Percentiles rank a stretch among this genome's conserved stretches.
Evolutionary conservation across 2,888 invertebrate species (phyloP).

Genomic region (Cheilosia soror): DNA sequence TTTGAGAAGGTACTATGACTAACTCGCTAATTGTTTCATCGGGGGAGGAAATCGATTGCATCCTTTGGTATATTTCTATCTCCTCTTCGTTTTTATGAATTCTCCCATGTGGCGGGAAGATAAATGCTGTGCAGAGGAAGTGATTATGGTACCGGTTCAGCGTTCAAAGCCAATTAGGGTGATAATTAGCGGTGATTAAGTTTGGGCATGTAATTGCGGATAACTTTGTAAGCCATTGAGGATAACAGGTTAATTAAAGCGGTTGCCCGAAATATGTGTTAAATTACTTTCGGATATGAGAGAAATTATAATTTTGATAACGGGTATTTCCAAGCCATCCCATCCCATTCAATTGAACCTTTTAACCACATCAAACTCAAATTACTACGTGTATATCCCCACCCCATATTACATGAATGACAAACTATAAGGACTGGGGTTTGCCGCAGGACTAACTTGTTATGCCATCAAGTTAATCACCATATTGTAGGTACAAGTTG

Average conservation of each 20-base stretch:
- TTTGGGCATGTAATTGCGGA: slow-evolving; percentile 33
- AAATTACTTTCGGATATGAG: background rate
- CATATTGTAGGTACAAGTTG: slow-evolving; percentile 27
- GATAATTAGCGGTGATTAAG: slow-evolving; percentile 72
- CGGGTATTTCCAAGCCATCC: background rate
- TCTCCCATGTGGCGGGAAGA: slow-evolving; percentile 38
- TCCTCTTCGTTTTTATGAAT: slow-evolving; percentile 43
- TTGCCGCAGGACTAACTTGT: slow-evolving; percentile 31
- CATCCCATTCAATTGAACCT: slow-evolving; percentile 7
- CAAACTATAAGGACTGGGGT: background rate
- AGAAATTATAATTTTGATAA: background rate
- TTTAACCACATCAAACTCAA: slow-evolving; percentile 41
- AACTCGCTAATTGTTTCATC: slow-evolving; percentile 64
- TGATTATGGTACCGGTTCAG: slow-evolving; percentile 65
- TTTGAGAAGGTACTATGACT: background rate
- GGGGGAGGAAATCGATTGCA: slow-evolving; percentile 58
- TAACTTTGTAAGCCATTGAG: slow-evolving; percentile 54
- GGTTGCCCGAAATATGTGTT: background rate
- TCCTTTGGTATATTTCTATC: slow-evolving; percentile 53
- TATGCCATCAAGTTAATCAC: slow-evolving; percentile 62
- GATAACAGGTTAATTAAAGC: slow-evolving; percentile 43
- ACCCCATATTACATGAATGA: background rate
- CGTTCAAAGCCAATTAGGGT: slow-evolving; percentile 60
- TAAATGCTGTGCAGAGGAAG: slow-evolving; percentile 65
- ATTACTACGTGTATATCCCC: slow-evolving; percentile 7